Evolutionary conservation across 2,888 invertebrate species (phyloP).

Genomic region (Digitonthophagus gazella): DNA sequence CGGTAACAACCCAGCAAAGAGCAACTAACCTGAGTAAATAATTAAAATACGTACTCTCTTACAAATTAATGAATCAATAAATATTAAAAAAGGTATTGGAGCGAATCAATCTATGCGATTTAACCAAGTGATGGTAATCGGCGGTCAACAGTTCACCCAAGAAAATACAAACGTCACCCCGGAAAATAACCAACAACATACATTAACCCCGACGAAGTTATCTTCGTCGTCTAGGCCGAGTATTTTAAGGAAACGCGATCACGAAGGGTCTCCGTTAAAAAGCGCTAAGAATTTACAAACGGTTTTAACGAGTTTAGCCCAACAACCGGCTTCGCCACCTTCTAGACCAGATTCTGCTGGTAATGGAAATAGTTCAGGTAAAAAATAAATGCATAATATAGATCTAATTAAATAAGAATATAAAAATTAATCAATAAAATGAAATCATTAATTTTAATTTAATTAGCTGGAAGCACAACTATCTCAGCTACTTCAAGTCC

Average conservation of each 20-base stretch:
- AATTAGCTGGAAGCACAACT: slow-evolving; percentile 76
- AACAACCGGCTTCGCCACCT: slow-evolving; percentile 46
- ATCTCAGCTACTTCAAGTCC: slow-evolving; percentile 85
- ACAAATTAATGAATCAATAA: too few species aligned
- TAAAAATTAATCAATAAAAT: background rate
- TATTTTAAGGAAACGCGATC: slow-evolving; percentile 83
- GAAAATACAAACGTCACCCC: slow-evolving; percentile 38
- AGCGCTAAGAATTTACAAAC: slow-evolving; percentile 62
- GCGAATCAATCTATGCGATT: slow-evolving; percentile 47
- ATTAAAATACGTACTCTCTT: too few species aligned
- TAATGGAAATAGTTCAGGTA: slow-evolving; percentile 49
- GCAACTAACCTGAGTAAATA: slow-evolving; percentile 40
- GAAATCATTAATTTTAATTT: too few species aligned
- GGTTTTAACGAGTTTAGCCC: slow-evolving; percentile 40
- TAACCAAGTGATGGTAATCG: slow-evolving; percentile 49
- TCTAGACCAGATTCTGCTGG: slow-evolving; percentile 49
- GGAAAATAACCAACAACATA: slow-evolving; percentile 32
- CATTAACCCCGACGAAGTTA: slow-evolving; percentile 40
- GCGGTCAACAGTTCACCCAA: background rate
- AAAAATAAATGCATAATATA: slow-evolving; percentile 11
- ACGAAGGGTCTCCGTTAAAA: slow-evolving; percentile 69
- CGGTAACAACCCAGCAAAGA: slow-evolving; percentile 40
- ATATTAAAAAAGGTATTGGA: slow-evolving; percentile 35
- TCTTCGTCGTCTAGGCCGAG: slow-evolving; percentile 70
- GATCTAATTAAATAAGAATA: slow-evolving; percentile 3